Percentiles rank a stretch among this genome's conserved stretches.
These are phyloP conservation scores for Parotocinclus haroldoi DNA, from an alignment of 2,797 vertebrate genomes.

Conservation along the genomic window DNA sequence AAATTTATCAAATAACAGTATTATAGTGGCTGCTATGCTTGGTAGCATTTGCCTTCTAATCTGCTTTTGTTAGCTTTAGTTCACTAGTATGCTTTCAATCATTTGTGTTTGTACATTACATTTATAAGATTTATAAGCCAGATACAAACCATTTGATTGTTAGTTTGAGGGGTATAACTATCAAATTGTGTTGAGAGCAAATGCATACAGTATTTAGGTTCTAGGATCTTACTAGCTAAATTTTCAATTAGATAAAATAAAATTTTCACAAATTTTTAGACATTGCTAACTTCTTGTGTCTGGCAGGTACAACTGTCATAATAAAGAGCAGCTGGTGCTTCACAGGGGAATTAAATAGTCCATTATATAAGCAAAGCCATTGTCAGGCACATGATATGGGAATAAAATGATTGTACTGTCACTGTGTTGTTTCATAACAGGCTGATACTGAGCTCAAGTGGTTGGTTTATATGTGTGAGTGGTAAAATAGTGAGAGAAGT, in stretches of 20 bases:
- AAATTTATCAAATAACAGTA: too few species aligned
- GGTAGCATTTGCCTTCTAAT: too few species aligned
- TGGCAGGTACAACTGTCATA: neutral
- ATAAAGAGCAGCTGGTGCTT: conserved; percentile 1
- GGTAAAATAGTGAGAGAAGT: conserved; percentile 32
- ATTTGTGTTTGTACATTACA: neutral
- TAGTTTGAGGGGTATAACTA: too few species aligned
- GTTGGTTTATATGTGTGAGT: conserved; percentile 1
- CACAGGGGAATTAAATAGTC: conserved; percentile 19
- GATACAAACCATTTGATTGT: too few species aligned
- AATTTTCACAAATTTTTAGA: too few species aligned
- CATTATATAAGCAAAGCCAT: conserved; percentile 11
- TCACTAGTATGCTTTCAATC: neutral
- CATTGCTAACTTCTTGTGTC: neutral
- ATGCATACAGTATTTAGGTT: too few species aligned
- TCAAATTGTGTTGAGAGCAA: too few species aligned
- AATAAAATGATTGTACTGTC: conserved; percentile 29
- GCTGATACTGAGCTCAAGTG: conserved; percentile 29
- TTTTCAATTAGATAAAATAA: too few species aligned
- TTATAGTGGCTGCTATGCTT: too few species aligned
- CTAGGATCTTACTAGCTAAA: too few species aligned
- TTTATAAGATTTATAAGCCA: too few species aligned
- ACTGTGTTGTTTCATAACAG: conserved; percentile 38
- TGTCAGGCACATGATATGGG: conserved; percentile 17
- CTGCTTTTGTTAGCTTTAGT: neutral